phyloP scores from a whole-genome alignment of 1,140 invertebrate genomes.

The Drosophila bocqueti region DNA sequence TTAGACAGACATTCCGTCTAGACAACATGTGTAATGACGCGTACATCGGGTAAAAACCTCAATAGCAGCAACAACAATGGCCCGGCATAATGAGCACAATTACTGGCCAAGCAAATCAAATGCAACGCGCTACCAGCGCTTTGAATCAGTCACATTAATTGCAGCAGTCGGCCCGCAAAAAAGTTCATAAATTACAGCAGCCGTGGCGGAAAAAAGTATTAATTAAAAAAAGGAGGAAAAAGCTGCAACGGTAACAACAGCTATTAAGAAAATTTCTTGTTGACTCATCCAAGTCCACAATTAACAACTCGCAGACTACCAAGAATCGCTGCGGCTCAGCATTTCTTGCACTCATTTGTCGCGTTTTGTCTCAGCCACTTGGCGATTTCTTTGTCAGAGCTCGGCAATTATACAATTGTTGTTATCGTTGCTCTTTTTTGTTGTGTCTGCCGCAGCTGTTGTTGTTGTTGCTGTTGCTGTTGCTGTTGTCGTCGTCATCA shows the following conservation, averaged over 20 bases:
- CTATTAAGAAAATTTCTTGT: slow-evolving; percentile 83
- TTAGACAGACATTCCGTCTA: slow-evolving; percentile 63
- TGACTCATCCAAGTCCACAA: slow-evolving; percentile 80
- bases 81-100: slow-evolving; percentile 75
- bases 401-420: slow-evolving; percentile 78
- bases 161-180: slow-evolving; percentile 52
- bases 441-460: slow-evolving; percentile 32
- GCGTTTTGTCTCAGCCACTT: slow-evolving; percentile 67
- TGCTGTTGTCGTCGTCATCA: slow-evolving; percentile 41
- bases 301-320: slow-evolving; percentile 71
- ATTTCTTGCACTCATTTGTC: slow-evolving; percentile 79
- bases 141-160: slow-evolving; percentile 82
- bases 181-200: slow-evolving; percentile 78
- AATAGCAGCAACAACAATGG: slow-evolving; percentile 41
- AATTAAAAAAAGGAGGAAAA: slow-evolving; percentile 75
- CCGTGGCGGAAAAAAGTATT: slow-evolving; percentile 65
- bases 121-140: slow-evolving; percentile 77
- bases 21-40: slow-evolving; percentile 80
- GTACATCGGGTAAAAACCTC: slow-evolving; percentile 42
- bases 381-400: slow-evolving; percentile 76
- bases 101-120: slow-evolving; percentile 78
- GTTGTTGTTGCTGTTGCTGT: slow-evolving; percentile 16
- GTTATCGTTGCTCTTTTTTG: slow-evolving; percentile 32
- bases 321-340: slow-evolving; percentile 55
- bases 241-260: slow-evolving; percentile 75